These are phyloP conservation scores for Diorhabda sublineata DNA, from an alignment of 1,140 invertebrate genomes.

Conservation along the genomic window DNA sequence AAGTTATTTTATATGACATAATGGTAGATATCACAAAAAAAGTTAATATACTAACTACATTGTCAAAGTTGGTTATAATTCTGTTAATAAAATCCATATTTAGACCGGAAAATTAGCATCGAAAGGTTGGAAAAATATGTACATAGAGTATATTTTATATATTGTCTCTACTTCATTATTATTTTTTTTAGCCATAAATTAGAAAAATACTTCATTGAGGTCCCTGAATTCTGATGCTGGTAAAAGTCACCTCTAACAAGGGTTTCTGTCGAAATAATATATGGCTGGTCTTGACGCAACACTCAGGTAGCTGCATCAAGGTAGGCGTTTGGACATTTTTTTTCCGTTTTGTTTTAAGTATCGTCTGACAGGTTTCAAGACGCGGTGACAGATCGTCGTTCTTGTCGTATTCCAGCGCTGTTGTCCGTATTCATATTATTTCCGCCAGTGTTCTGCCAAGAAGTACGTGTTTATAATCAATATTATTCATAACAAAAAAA, in stretches of 20 bases:
- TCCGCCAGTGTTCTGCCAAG: background rate
- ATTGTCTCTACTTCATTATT: background rate
- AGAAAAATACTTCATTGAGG: slow-evolving; percentile 1
- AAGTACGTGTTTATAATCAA: too few relatives aligned
- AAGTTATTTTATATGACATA: too few relatives aligned
- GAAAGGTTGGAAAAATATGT: too few relatives aligned
- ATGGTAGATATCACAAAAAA: too few relatives aligned
- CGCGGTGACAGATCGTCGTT: slow-evolving; percentile 35
- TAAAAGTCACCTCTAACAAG: slow-evolving; percentile 38
- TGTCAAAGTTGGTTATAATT: too few relatives aligned
- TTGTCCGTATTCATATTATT: slow-evolving; percentile 14
- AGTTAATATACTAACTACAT: too few relatives aligned
- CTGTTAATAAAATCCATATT: too few relatives aligned
- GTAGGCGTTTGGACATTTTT: slow-evolving; percentile 39
- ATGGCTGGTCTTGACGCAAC: slow-evolving; percentile 41
- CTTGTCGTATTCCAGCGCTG: background rate
- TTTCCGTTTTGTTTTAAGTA: slow-evolving; percentile 31
- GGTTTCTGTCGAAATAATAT: slow-evolving; percentile 44
- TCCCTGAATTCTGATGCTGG: slow-evolving; percentile 40
- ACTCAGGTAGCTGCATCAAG: slow-evolving; percentile 43
- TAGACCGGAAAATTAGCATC: too few relatives aligned
- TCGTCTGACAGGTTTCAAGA: slow-evolving; percentile 34
- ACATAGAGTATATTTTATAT: too few relatives aligned
- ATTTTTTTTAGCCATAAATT: background rate
- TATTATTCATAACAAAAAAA: too few relatives aligned